phyloP scores from a whole-genome alignment of 2,888 invertebrate genomes.

The Drosophila subsilvestris region DNA sequence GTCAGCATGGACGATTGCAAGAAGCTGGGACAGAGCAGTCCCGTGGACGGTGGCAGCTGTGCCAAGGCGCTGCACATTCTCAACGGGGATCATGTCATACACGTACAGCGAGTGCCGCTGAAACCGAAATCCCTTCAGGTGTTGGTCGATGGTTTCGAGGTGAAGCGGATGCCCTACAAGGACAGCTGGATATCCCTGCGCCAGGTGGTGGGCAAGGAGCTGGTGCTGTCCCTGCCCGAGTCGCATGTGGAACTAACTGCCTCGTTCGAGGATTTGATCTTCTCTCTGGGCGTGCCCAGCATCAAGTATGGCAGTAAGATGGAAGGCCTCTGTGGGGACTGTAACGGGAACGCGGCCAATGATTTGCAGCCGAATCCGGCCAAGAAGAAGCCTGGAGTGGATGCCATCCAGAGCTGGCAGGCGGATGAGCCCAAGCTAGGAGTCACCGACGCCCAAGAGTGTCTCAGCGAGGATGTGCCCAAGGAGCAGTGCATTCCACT shows the following conservation, averaged over 20 bases:
- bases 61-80: conserved; percentile 88
- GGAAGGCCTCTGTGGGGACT: conserved; percentile 93
- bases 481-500: conserved; percentile 85
- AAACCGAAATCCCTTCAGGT: conserved; percentile 80
- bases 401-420: conserved; percentile 86
- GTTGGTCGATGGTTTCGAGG: conserved; percentile 82
- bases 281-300: conserved; percentile 88
- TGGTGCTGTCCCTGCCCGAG: conserved; percentile 87
- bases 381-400: conserved; percentile 71
- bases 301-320: conserved; percentile 89
- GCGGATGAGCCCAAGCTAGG: conserved; percentile 85
- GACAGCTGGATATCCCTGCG: conserved; percentile 87
- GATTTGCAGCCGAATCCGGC: conserved; percentile 86
- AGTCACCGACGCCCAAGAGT: conserved; percentile 84
- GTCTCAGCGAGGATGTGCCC: conserved; percentile 85
- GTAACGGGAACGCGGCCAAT: conserved; percentile 86
- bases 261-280: conserved; percentile 85
- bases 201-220: conserved; percentile 86
- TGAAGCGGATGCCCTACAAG: conserved; percentile 85
- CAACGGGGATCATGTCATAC: conserved; percentile 87
- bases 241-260: conserved; percentile 89
- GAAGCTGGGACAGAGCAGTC: conserved; percentile 81
- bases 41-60: conserved; percentile 85
- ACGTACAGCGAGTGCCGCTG: conserved; percentile 84
- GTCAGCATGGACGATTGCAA: conserved; percentile 90